Evolutionary conservation across 2,113 vertebrate genomes (phyloP), one percentile per base, ranked within the genome.

Genomic region (Origma solitaria): DNA sequence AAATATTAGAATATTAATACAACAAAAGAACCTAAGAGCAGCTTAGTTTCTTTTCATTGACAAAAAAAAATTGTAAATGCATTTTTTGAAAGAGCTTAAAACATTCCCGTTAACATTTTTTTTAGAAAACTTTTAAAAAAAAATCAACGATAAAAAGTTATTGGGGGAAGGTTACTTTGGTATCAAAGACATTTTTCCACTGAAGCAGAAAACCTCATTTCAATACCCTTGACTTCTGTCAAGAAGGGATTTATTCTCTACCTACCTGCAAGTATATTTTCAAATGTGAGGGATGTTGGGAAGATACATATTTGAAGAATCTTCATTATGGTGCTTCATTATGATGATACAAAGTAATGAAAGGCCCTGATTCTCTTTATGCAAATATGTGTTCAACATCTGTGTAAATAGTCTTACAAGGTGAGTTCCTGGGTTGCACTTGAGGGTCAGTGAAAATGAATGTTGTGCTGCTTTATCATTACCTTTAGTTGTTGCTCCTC

Each of bases 161-260:
- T 28, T 20, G 13, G 1, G 3, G 1, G 3, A 66, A 70, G 7
- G 15, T 44, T 51, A 42, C 2, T 65, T 83, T 50, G 6, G 1
- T 58, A 30, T 15, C 18, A 40, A 77, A 88, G 90, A 25, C 15
- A 24, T 60, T 44, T 45, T 78, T 4, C 16, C 7, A 65, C 9
- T 7, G 15, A 89, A 70, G 7, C 12, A 78, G 30, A 44, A 62
- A 92, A 51, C 1, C 2, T 58, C 2, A 9, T 62, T 77, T 73
- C 23, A 37, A 11, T 33, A 49, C 4, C 9, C 5, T 77, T 69
- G 15, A 31, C 44, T 57, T 58, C 33, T 38, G 1, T 14, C 51
- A 45, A 82, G 44, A 72, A 31, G 10, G 19, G 6, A 54, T 73
- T 82, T 70, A 21, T 72, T 76, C 18, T 82, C 38, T 42, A 20